Evolutionary conservation across 2,797 vertebrate species (phyloP).

Genomic region (Sphenodon punctatus): DNA sequence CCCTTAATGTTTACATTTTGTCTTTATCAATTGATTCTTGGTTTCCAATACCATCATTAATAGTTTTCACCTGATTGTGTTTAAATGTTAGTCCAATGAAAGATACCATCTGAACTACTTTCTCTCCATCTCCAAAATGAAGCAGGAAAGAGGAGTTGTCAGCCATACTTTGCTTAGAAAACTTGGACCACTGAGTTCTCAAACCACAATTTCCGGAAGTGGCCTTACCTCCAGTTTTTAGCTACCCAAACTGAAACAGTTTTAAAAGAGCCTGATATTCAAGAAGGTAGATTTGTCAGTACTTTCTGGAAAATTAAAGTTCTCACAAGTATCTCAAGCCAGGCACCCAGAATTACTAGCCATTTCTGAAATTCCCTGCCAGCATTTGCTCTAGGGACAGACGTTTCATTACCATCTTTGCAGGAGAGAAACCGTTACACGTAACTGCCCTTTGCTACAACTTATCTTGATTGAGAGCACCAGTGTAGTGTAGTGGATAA

Average conservation of each 20-base stretch:
- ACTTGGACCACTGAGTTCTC: background rate
- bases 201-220: background rate
- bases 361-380: background rate
- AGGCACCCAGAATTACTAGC: background rate
- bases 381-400: background rate
- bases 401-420: background rate
- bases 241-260: background rate
- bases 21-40: too few relatives aligned
- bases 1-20: too few relatives aligned
- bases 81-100: too few relatives aligned
- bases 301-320: background rate
- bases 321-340: background rate
- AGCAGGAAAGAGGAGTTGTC: background rate
- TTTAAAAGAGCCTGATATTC: background rate
- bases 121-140: too few relatives aligned
- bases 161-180: accelerated
- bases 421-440: background rate
- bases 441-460: background rate
- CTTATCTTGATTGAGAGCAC: too few relatives aligned
- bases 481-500: too few relatives aligned
- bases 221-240: background rate
- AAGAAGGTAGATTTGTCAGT: background rate
- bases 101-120: too few relatives aligned
- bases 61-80: too few relatives aligned
- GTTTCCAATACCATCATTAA: too few relatives aligned